These are phyloP conservation scores for Notarius lentiginosus DNA, from an alignment of 2,113 vertebrate genomes.

Conservation along the genomic window DNA sequence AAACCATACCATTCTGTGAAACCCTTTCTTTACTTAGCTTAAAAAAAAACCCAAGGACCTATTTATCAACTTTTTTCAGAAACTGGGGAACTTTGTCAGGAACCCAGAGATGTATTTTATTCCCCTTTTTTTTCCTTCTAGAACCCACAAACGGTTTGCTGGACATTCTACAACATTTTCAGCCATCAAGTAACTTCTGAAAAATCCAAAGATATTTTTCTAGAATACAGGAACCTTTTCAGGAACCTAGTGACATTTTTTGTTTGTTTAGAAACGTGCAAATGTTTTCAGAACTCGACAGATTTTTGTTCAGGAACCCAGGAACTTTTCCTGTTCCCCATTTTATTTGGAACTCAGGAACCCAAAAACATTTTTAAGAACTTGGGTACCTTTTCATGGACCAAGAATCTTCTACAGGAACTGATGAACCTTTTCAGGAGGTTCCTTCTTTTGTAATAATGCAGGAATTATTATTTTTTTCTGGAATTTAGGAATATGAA, in stretches of 20 bases:
- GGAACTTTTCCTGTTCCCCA: neutral
- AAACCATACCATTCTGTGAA: neutral
- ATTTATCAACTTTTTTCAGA: neutral
- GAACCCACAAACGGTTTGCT: neutral
- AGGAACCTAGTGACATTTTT: neutral
- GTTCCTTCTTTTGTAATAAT: neutral
- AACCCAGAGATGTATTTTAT: neutral
- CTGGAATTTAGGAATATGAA: neutral
- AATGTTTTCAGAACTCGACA: neutral
- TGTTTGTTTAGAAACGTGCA: neutral
- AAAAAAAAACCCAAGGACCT: neutral
- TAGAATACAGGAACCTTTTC: neutral
- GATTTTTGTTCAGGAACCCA: neutral
- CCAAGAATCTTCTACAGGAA: neutral
- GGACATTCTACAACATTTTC: neutral
- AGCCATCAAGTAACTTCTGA: neutral
- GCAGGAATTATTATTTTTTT: neutral
- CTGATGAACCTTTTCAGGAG: neutral
- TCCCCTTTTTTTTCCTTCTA: neutral
- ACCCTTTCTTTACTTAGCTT: too few species aligned
- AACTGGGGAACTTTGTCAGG: neutral
- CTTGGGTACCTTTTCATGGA: neutral
- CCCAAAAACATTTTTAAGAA: neutral
- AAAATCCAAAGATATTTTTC: neutral
- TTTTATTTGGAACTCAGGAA: neutral